phyloP scores from a whole-genome alignment of 2,888 invertebrate species.

The Abrostola tripartita region DNA sequence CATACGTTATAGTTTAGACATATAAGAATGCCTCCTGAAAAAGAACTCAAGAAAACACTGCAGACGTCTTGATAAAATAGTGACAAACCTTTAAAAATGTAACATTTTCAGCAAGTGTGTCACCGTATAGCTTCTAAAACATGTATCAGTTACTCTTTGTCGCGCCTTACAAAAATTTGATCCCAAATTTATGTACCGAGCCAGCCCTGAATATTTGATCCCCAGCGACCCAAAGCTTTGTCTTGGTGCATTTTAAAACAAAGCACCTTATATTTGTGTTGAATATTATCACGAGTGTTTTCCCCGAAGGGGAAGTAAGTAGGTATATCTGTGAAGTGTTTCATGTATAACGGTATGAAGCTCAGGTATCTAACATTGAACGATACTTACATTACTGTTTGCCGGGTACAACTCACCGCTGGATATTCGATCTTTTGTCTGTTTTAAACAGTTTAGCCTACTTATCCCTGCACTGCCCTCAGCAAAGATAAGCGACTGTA shows the following conservation, averaged over 20 bases:
- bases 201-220: conserved; percentile 50
- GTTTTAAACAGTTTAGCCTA: too few relatives aligned
- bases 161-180: conserved; percentile 54
- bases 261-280: conserved; percentile 19
- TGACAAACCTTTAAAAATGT: conserved; percentile 35
- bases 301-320: too few relatives aligned
- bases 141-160: conserved; percentile 43
- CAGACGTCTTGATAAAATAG: conserved; percentile 20
- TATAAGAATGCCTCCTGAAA: not conserved
- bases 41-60: not conserved
- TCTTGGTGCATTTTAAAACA: conserved; percentile 52
- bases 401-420: too few relatives aligned
- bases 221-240: conserved; percentile 35
- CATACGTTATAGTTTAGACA: not conserved
- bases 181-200: conserved; percentile 47
- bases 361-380: too few relatives aligned
- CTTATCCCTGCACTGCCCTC: too few relatives aligned
- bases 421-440: too few relatives aligned
- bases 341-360: too few relatives aligned
- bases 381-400: too few relatives aligned
- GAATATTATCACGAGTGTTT: too few relatives aligned
- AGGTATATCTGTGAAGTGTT: too few relatives aligned
- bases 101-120: conserved; percentile 7
- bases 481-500: too few relatives aligned
- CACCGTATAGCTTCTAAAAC: conserved; percentile 39